Evolutionary conservation across 1,140 invertebrate genomes (phyloP), one percentile per base, ranked within the genome.

Genomic region (Nephotettix cincticeps): DNA sequence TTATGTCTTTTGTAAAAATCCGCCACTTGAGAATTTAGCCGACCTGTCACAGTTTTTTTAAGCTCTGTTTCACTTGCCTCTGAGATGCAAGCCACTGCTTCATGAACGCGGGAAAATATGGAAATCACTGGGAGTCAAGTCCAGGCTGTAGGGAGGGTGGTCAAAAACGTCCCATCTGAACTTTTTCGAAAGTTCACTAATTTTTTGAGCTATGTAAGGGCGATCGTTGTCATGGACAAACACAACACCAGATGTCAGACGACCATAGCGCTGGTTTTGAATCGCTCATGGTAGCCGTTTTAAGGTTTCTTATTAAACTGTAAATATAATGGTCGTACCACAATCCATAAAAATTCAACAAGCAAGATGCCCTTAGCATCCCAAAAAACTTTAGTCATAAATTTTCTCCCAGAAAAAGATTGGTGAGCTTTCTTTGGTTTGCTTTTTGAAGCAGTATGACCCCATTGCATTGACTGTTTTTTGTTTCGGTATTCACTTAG

Each of bases 161-260:
- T n/a, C n/a, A n/a, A n/a, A 71, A 71, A 71, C 25, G 0, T 54
- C 45, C 69, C 36, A 66, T 64, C 67, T 27, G 2, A n/a, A n/a
- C n/a, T n/a, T n/a, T n/a, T n/a, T n/a, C n/a, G n/a, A n/a, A n/a
- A n/a, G n/a, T n/a, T n/a, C n/a, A n/a, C 40, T 47, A 68, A 72
- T 78, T 61, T 27, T 21, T 61, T 25, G 1, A 66, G 68, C 68
- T 69, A 69, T 71, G 68, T 81, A 77, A 27, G 74, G 76, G 56
- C 56, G 69, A 68, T 58, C 75, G 74, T 1, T 65, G n/a, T n/a
- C n/a, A n/a, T n/a, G n/a, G n/a, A n/a, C n/a, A n/a, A n/a, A n/a
- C n/a, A n/a, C n/a, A n/a, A n/a, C n/a, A n/a, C n/a, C n/a, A n/a
- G n/a, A n/a, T n/a, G n/a, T n/a, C n/a, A n/a, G n/a, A n/a, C n/a